Percentiles rank a stretch among this genome's conserved stretches.
phyloP scores from a whole-genome alignment of 2,888 invertebrate genomes.

The Strigamia crassipes region DNA sequence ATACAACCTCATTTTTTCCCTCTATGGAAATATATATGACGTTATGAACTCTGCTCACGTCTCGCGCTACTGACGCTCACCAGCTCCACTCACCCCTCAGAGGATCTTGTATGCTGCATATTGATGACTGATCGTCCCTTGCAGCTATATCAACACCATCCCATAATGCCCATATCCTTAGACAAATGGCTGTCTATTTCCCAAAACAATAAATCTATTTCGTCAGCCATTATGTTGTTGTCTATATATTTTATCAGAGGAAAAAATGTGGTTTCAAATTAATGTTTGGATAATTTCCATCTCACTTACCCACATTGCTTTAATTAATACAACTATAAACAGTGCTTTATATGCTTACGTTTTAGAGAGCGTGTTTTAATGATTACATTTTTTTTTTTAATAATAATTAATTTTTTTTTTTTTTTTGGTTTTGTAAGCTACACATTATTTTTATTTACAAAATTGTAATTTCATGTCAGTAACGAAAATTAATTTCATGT shows the following conservation, averaged over 20 bases:
- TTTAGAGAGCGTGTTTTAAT: background rate
- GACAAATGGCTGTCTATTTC: constrained; percentile 20
- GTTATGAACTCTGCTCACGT: constrained; percentile 16
- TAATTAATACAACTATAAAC: background rate
- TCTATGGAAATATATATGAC: background rate
- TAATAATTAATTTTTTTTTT: background rate
- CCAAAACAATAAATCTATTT: constrained; percentile 26
- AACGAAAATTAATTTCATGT: too few relatives aligned
- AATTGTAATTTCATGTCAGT: too few relatives aligned
- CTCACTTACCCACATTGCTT: background rate
- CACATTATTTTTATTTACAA: too few relatives aligned
- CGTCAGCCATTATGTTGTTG: background rate
- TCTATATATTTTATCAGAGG: background rate
- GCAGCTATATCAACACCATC: constrained; percentile 38
- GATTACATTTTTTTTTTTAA: background rate
- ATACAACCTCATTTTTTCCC: background rate
- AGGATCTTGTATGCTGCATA: background rate
- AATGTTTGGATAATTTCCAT: background rate
- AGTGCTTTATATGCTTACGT: background rate
- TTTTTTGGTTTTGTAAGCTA: too few relatives aligned
- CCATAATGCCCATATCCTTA: constrained; percentile 25
- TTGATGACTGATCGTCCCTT: constrained; percentile 38
- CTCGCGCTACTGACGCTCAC: background rate
- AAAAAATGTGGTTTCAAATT: background rate
- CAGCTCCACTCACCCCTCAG: constrained; percentile 9